phyloP scores from a whole-genome alignment of 2,888 invertebrate species.

The Cephus pygmeus region DNA sequence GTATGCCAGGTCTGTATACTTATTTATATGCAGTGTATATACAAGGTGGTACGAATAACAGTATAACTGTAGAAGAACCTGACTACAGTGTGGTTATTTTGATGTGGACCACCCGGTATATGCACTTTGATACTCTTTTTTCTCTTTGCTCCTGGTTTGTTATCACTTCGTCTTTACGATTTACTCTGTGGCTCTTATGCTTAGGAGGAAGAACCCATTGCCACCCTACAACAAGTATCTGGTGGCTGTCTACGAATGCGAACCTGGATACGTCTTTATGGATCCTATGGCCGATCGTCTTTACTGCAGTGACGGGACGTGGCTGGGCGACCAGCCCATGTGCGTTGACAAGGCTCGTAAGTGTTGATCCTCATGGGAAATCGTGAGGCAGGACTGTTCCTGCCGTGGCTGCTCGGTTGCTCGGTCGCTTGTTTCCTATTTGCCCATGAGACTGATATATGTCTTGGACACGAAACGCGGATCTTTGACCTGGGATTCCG shows the following conservation, averaged over 20 bases:
- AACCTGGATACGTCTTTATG: slow-evolving; percentile 68
- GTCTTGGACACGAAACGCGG: background rate
- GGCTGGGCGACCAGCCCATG: slow-evolving; percentile 71
- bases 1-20: slow-evolving; percentile 46
- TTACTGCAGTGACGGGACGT: slow-evolving; percentile 70
- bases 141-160: background rate
- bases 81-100: background rate
- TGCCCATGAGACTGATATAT: background rate
- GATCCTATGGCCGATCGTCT: slow-evolving; percentile 66
- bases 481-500: background rate
- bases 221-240: slow-evolving; percentile 67
- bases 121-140: background rate
- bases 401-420: slow-evolving; percentile 7
- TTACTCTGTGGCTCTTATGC: slow-evolving; percentile 17
- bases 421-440: background rate
- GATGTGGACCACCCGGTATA: background rate
- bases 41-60: background rate
- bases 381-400: slow-evolving; percentile 17
- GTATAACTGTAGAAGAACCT: background rate
- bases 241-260: slow-evolving; percentile 71
- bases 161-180: slow-evolving; percentile 5
- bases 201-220: slow-evolving; percentile 46
- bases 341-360: slow-evolving; percentile 59
- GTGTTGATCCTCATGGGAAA: slow-evolving; percentile 22
- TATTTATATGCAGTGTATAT: background rate